Percentiles rank a stretch among this genome's conserved stretches.
Conservation (phyloP, 2,113 vertebrate species). For the Pedionomus torquatus region DNA sequence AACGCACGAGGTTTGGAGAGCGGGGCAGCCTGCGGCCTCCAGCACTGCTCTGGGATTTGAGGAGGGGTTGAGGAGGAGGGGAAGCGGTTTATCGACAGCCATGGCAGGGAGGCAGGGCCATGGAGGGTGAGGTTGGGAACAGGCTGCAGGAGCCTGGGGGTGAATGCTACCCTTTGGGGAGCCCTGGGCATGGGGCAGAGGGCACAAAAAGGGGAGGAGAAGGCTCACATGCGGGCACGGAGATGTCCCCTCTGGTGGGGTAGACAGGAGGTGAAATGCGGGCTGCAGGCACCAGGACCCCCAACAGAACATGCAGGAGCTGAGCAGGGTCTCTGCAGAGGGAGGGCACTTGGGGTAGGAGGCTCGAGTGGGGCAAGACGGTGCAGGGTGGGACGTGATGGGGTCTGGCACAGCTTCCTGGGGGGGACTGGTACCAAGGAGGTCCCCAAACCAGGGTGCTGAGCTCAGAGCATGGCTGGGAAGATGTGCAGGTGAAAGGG, state of each 20-base stretch:
- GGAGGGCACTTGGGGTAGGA: too few species aligned
- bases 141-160: not conserved
- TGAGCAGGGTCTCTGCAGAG: not conserved
- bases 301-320: not conserved
- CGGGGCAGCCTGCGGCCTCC: not conserved
- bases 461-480: not conserved
- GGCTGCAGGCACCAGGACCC: not conserved
- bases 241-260: not conserved
- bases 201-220: not conserved
- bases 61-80: not conserved
- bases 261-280: not conserved
- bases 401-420: not conserved
- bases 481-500: too few species aligned
- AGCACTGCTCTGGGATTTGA: not conserved
- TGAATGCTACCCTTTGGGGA: not conserved
- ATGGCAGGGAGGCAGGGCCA: not conserved
- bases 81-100: not conserved
- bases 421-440: not conserved
- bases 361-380: not conserved
- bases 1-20: not conserved
- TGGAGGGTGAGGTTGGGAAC: not conserved
- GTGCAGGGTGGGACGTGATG: not conserved
- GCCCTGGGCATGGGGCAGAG: not conserved
- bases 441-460: not conserved
- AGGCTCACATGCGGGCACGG: not conserved